Conservation (phyloP, 2,888 invertebrate species). For the Euplexia lucipara region DNA sequence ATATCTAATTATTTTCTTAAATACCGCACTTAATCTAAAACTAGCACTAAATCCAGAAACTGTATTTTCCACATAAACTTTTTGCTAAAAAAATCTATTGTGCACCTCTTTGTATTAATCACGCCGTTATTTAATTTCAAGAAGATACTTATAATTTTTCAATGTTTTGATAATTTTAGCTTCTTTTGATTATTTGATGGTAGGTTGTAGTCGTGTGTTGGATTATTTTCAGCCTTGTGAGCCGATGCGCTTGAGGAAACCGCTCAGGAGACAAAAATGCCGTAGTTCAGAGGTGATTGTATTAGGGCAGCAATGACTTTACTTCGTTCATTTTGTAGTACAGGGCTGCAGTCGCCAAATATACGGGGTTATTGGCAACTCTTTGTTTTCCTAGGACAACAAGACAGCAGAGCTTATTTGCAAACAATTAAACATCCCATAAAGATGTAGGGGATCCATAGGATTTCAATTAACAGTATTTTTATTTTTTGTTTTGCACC, state of each 20-base stretch:
- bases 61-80: not conserved
- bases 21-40: conserved; percentile 38
- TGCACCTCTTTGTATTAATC: conserved; percentile 40
- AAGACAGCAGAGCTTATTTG: no score
- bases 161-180: conserved; percentile 64
- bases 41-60: conserved; percentile 43
- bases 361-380: not conserved
- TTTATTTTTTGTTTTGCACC: no score
- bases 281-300: conserved; percentile 88
- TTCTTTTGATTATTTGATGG: conserved; percentile 69
- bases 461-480: no score
- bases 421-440: no score
- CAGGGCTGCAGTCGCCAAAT: conserved; percentile 32
- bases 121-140: conserved; percentile 57
- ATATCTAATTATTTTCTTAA: conserved; percentile 5
- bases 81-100: not conserved
- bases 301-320: conserved; percentile 58
- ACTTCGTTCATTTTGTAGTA: conserved; percentile 41
- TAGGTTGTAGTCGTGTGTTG: conserved; percentile 71
- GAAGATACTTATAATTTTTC: conserved; percentile 43
- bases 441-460: no score
- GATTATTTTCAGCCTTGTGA: conserved; percentile 85
- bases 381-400: no score
- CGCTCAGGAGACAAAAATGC: conserved; percentile 87
- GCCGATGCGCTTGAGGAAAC: conserved; percentile 84